Evolutionary conservation across 92 coral and sea anemone species (phyloP), one percentile per base, ranked within the genome.

Genomic region (Zoanthus sansibaricus): DNA sequence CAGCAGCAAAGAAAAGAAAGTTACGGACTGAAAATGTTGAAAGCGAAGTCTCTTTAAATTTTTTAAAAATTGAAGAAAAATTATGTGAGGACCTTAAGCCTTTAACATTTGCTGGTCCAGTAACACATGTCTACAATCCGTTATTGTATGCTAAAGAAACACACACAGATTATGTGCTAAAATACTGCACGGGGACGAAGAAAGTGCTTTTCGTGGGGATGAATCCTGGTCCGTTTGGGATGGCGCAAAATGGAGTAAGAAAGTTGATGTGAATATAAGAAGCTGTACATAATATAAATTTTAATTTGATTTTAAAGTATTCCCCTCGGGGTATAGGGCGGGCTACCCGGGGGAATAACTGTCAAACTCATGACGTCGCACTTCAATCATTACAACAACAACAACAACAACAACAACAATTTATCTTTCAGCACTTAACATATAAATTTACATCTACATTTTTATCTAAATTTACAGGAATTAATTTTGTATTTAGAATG

Each of bases 201-300:
- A 88, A 89, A 42, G 94, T 94, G 8, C 76, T 94, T 54, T 94
- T 94, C 84, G 78, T 94, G 82, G 98, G 98, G 10, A 94, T 94
- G 96, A 94, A 94, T 48, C 98, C 98, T 14, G 98, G 98, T 13
- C 98, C 98, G 2, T 94, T 93, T 91, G 98, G 98, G n/a, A 94
- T 94, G 98, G 98, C 98, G 15, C 98, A 94, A 61, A 94, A 94
- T 64, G 98, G 98, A 86, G 98, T 93, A 61, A 91, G 95, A 20
- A 37, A 31, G 3, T 20, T 13, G 8, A 17, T 17, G 9, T 33
- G 42, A 33, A 33, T 3, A 33, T 33, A 33, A 33, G 3, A 33
- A 33, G 42, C 2, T 33, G 42, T 33, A 33, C 42, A 3, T 33
- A 33, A 33, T 33, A 33, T 33, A 1, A 1, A 3, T 33, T 1